Evolutionary conservation across 2,797 vertebrate genomes (phyloP).

Genomic region (Valencia hispanica): DNA sequence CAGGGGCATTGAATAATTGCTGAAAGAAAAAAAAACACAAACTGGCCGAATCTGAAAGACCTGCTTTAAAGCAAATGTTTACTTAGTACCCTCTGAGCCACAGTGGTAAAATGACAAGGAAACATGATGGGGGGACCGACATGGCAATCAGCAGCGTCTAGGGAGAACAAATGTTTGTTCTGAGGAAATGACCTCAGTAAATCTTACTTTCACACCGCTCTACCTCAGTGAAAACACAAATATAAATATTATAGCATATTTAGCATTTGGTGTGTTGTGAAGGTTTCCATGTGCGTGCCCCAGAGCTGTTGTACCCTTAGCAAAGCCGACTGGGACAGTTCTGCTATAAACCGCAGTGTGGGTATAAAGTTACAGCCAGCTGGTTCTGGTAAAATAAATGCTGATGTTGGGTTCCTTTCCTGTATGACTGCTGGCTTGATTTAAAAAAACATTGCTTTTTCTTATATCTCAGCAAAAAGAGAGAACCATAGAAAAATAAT

Average conservation of each 20-base stretch:
- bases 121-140: constrained; percentile 1
- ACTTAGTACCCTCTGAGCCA: constrained; percentile 9
- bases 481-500: neutral
- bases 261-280: neutral
- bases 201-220: constrained; percentile 2
- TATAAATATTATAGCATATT: neutral
- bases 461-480: neutral
- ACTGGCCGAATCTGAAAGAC: neutral
- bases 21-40: neutral
- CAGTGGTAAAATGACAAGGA: constrained; percentile 9
- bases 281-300: neutral
- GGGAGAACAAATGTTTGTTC: constrained; percentile 7
- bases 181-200: neutral
- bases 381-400: constrained; percentile 5
- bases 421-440: neutral
- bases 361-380: neutral
- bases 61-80: constrained; percentile 6
- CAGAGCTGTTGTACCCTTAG: neutral
- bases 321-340: constrained; percentile 1
- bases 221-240: neutral
- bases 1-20: neutral
- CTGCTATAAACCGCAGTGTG: neutral
- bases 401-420: neutral
- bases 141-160: neutral
- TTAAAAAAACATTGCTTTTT: neutral